Conservation (phyloP, 2,888 invertebrate species). For the Plebejus anna region DNA sequence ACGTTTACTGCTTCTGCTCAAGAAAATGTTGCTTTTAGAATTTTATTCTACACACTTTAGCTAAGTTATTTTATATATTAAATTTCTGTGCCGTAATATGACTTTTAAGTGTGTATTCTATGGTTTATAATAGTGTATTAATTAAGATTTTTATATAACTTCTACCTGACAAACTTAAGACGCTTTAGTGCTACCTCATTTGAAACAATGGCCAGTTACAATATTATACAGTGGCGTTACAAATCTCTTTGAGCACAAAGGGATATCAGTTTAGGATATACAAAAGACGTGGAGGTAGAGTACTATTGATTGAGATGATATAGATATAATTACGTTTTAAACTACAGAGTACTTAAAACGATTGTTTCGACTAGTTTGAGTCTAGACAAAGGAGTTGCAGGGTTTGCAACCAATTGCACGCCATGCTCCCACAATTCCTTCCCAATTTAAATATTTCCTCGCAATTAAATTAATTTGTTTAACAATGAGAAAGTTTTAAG, state of each 20-base stretch:
- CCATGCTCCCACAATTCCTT: constrained; percentile 50
- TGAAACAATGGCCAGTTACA: background rate
- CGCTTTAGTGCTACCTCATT: too few species aligned
- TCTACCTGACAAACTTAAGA: background rate
- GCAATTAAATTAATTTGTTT: constrained; percentile 74
- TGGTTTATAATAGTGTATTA: background rate
- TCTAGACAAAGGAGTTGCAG: constrained; percentile 62
- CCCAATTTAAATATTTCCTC: constrained; percentile 71
- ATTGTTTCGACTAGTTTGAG: constrained; percentile 56
- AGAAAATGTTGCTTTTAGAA: background rate
- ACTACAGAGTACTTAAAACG: constrained; percentile 47
- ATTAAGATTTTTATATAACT: background rate
- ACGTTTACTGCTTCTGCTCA: background rate
- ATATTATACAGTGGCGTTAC: background rate
- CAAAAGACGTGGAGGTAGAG: background rate
- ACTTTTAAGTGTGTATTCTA: background rate
- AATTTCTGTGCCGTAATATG: background rate
- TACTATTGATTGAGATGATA: constrained; percentile 41
- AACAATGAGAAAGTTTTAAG: constrained; percentile 58
- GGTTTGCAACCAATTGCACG: constrained; percentile 63
- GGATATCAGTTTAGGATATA: background rate
- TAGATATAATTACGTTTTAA: constrained; percentile 39
- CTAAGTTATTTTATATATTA: background rate
- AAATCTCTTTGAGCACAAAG: background rate
- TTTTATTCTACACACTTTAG: background rate